These are phyloP conservation scores for Noctuana brunneofusca DNA, from an alignment of 2,888 invertebrate species.

Conservation along the genomic window DNA sequence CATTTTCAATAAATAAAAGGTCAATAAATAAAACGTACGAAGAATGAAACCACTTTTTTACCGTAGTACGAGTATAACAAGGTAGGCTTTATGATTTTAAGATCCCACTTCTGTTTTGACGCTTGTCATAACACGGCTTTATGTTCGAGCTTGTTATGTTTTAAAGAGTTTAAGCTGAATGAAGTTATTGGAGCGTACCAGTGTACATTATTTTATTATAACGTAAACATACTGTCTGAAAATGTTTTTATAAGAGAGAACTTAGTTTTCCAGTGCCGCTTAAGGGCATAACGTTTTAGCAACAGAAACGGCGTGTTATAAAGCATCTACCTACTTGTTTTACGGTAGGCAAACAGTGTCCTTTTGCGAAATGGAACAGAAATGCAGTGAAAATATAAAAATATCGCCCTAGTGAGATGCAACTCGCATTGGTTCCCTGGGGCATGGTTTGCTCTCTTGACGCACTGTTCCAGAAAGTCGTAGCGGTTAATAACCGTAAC, in stretches of 20 bases:
- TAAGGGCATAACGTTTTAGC: not conserved
- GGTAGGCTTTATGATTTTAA: slow-evolving; percentile 16
- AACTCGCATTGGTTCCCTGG: slow-evolving; percentile 59
- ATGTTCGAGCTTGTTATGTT: slow-evolving; percentile 20
- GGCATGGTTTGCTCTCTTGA: slow-evolving; percentile 51
- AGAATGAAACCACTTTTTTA: slow-evolving; percentile 3
- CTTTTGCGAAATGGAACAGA: slow-evolving; percentile 58
- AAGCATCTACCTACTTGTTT: slow-evolving; percentile 28
- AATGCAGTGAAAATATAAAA: slow-evolving; percentile 70
- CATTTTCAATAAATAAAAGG: slow-evolving; percentile 13
- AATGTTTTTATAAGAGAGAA: not conserved
- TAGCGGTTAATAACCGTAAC: not conserved
- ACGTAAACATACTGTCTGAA: slow-evolving; percentile 11
- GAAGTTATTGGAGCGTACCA: slow-evolving; percentile 23
- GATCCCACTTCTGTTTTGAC: slow-evolving; percentile 13
- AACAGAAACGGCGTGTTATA: slow-evolving; percentile 17
- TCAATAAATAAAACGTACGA: not conserved
- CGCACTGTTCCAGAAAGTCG: slow-evolving; percentile 44
- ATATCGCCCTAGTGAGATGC: slow-evolving; percentile 62
- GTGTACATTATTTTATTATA: slow-evolving; percentile 2
- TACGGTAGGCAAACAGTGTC: slow-evolving; percentile 52
- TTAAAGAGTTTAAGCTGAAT: slow-evolving; percentile 25
- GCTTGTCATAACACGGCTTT: slow-evolving; percentile 11
- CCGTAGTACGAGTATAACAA: not conserved
- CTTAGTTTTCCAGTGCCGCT: slow-evolving; percentile 4